Evolutionary conservation across 53 echinoderm and acorn worm species (phyloP).

Genomic region (Crossaster papposus): DNA sequence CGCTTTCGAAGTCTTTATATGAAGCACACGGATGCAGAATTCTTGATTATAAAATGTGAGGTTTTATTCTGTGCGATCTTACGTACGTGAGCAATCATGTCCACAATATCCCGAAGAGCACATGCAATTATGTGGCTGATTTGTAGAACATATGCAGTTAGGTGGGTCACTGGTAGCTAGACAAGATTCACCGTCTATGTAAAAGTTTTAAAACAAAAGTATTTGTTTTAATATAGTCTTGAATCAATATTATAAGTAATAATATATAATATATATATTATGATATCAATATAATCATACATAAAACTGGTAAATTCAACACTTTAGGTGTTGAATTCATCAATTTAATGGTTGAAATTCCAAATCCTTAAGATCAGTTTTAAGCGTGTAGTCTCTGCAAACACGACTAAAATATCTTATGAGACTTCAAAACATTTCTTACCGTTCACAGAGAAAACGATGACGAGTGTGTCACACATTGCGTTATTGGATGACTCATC

Average conservation of each 20-base stretch:
- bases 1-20: too few species aligned
- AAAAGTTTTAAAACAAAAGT: background rate
- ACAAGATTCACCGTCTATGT: background rate
- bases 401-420: background rate
- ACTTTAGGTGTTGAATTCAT: too few species aligned
- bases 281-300: too few species aligned
- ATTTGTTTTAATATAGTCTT: too few species aligned
- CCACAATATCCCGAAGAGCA: conserved; percentile 21
- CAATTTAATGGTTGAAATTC: too few species aligned
- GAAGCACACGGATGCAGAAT: too few species aligned
- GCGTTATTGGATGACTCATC: background rate
- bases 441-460: background rate
- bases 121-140: background rate
- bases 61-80: background rate
- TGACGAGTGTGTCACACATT: conserved; percentile 4
- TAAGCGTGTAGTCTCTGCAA: too few species aligned
- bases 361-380: too few species aligned
- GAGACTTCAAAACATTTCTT: background rate
- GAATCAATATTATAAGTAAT: too few species aligned
- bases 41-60: background rate
- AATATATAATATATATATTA: too few species aligned
- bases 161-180: background rate
- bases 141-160: background rate
- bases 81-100: conserved; percentile 32
- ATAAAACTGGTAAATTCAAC: too few species aligned